Evolutionary conservation across 2,888 invertebrate genomes (phyloP).

Genomic region (Ophioninae sp.): DNA sequence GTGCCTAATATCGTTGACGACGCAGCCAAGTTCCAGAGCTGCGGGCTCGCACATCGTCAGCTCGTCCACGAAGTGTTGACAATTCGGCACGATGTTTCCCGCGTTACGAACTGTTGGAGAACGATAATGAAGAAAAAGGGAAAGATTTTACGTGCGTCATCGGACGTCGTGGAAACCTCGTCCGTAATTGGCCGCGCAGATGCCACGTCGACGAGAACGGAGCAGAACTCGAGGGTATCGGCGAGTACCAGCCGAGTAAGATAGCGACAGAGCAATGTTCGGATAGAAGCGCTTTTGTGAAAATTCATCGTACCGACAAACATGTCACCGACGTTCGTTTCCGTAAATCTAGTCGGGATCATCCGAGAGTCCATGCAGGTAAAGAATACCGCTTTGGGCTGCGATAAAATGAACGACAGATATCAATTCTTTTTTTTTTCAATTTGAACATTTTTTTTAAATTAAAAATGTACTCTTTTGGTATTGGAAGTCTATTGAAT

Average conservation of each 20-base stretch:
- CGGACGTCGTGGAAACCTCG: background rate
- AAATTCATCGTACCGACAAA: conserved; percentile 88
- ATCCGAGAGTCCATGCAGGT: conserved; percentile 99
- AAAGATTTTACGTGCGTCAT: background rate
- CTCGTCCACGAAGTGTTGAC: conserved; percentile 92
- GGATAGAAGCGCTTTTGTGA: background rate
- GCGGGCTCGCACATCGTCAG: conserved; percentile 97
- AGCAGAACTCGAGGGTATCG: background rate
- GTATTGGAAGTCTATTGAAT: background rate
- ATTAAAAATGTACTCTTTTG: background rate
- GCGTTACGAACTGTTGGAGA: conserved; percentile 93
- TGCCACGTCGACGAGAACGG: background rate
- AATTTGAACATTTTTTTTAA: conserved; percentile 10
- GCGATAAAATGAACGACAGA: conserved; percentile 73
- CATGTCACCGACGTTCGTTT: conserved; percentile 98
- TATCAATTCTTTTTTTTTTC: conserved; percentile 37
- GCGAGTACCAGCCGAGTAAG: background rate
- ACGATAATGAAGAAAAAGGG: conserved; percentile 7
- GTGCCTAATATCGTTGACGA: conserved; percentile 94
- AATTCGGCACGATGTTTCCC: conserved; percentile 96
- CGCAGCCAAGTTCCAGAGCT: conserved; percentile 96
- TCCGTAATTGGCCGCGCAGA: background rate
- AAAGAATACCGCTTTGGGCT: conserved; percentile 98
- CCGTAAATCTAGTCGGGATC: conserved; percentile 97
- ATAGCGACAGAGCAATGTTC: conserved; percentile 10